Evolutionary conservation across 2,888 invertebrate species (phyloP).

Genomic region (Chalcis sispes): DNA sequence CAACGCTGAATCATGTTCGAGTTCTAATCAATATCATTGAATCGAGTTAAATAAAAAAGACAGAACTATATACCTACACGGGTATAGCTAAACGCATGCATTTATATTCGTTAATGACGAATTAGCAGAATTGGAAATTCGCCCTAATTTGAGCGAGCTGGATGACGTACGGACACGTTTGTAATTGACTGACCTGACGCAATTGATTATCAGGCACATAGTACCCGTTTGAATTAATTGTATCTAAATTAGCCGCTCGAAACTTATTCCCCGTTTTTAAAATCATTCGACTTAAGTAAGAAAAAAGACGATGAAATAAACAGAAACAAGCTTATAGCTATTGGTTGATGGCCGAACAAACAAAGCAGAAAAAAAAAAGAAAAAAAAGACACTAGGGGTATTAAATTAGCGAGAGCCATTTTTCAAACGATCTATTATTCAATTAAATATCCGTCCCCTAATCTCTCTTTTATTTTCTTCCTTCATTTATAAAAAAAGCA

Average conservation of each 20-base stretch:
- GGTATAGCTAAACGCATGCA: background rate
- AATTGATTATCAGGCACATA: slow-evolving; percentile 49
- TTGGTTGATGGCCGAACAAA: no score
- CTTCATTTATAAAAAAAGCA: slow-evolving; percentile 1
- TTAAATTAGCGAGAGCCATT: slow-evolving; percentile 35
- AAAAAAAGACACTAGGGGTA: slow-evolving; percentile 5
- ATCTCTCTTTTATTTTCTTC: slow-evolving; percentile 1
- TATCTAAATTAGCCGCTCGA: slow-evolving; percentile 9
- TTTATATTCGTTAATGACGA: slow-evolving; percentile 51
- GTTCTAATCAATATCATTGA: no score
- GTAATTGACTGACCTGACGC: slow-evolving; percentile 42
- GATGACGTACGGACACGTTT: slow-evolving; percentile 43
- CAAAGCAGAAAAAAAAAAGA: background rate
- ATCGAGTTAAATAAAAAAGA: no score
- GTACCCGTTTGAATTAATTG: slow-evolving; percentile 54
- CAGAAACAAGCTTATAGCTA: no score
- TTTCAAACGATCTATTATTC: slow-evolving; percentile 40
- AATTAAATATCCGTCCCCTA: slow-evolving; percentile 13
- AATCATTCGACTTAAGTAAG: slow-evolving; percentile 36
- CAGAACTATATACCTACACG: no score
- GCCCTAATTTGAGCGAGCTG: slow-evolving; percentile 28
- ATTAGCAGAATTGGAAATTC: slow-evolving; percentile 53
- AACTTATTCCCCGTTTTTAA: slow-evolving; percentile 44
- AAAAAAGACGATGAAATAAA: slow-evolving; percentile 7
- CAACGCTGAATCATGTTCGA: no score